Base-by-base conservation (phyloP, 1,140 invertebrate genomes). In the Neodiprion lecontei region DNA sequence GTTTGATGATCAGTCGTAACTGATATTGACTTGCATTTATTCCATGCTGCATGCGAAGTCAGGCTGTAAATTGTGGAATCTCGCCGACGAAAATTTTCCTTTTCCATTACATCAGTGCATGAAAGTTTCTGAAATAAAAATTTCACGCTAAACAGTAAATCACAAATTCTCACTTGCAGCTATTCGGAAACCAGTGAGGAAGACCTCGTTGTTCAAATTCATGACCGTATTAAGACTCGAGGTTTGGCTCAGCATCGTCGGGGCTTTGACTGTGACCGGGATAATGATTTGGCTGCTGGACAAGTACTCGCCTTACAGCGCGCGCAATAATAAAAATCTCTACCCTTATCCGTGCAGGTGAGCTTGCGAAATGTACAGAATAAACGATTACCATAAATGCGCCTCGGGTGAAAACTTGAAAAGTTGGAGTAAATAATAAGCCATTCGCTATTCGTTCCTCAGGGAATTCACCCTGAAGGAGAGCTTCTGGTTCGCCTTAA, bases 401-500 rank as follows among this genome's bases (percentile, higher is more conserved):
- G 68, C 28, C 5, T 14, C 14, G 23, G 68, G 14, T 48, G 23
- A 23, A 14, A 28, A n/a, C 14, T 50, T n/a, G 48, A 71, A 48
- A 71, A 10, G 1, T 21, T 70, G 17, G 4, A 47, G 65, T 9
- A 17, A 40, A 5, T 5, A 40, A 40, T 5, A 5, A 40, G 28
- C 5, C 28, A 40, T 67, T 73, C 23, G 5, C 10, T 21, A 1
- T 72, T 75, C 48, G 49, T 77, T 74, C 81, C 83, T 9, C 83
- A 95, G 95, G 78, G 92, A 95, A 80, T 97, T 97, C 79, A 96
- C 95, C 0, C 86, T 97, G 12, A 95, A 95, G 77, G 96, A 97
- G 87, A 97, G 96, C 79, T 95, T 98, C 81, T 98, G 97, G 97
- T 98, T 98, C 83, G 95, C 96, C 0, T 83, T 98, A 17, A 98